phyloP scores from a whole-genome alignment of 1,140 invertebrate species.

The Oreohelix idahoensis region DNA sequence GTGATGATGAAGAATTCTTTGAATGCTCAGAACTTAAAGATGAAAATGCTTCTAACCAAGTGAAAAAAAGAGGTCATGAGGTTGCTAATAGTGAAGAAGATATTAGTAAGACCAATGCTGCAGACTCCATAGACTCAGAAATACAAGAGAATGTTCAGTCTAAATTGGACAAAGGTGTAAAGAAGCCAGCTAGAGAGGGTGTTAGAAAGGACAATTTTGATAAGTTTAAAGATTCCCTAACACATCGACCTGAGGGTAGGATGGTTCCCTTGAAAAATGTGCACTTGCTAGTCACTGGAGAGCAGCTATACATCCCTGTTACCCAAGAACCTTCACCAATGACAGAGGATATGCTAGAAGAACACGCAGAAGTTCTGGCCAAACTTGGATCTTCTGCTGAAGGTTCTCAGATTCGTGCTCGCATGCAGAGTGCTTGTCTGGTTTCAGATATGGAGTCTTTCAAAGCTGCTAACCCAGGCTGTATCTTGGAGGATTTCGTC shows the following conservation, averaged over 20 bases:
- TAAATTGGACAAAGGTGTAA: slow-evolving; percentile 25
- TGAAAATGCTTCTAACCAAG: slow-evolving; percentile 65
- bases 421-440: slow-evolving; percentile 95
- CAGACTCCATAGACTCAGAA: slow-evolving; percentile 2
- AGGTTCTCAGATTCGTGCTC: slow-evolving; percentile 86
- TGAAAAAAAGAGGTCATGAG: too few relatives aligned
- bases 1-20: slow-evolving; percentile 85
- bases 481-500: slow-evolving; percentile 95
- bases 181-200: slow-evolving; percentile 5
- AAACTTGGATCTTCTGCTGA: slow-evolving; percentile 86
- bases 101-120: slow-evolving; percentile 15
- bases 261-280: slow-evolving; percentile 74
- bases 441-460: slow-evolving; percentile 99
- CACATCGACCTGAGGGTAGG: slow-evolving; percentile 80
- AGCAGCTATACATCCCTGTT: slow-evolving; percentile 85
- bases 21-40: slow-evolving; percentile 78
- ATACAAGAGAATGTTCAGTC: slow-evolving; percentile 34
- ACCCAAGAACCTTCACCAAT: slow-evolving; percentile 96
- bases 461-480: slow-evolving; percentile 96
- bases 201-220: slow-evolving; percentile 43
- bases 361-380: slow-evolving; percentile 91
- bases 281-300: slow-evolving; percentile 63
- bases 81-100: slow-evolving; percentile 40
- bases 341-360: slow-evolving; percentile 96
- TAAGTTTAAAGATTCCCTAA: slow-evolving; percentile 54